phyloP scores from a whole-genome alignment of 2,113 vertebrate genomes.

The Tor tambroides region DNA sequence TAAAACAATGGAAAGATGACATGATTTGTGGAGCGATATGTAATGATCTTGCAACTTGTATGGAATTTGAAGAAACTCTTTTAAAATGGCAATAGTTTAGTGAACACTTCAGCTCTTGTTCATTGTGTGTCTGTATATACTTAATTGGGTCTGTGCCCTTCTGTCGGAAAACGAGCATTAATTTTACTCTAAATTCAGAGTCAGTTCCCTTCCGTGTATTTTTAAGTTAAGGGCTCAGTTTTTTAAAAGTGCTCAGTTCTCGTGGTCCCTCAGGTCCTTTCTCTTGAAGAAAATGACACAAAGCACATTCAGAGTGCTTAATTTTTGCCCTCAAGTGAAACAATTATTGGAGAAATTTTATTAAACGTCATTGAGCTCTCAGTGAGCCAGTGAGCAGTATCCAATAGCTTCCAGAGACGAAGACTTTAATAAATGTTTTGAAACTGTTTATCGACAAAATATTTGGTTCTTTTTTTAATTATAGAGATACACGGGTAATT shows the following conservation, averaged over 20 bases:
- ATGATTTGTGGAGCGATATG: constrained; percentile 26
- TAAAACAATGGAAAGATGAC: constrained; percentile 16
- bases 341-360: constrained; percentile 11
- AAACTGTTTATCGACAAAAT: background rate
- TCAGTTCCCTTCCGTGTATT: background rate
- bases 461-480: too few relatives aligned
- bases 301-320: constrained; percentile 12
- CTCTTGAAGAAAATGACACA: constrained; percentile 34
- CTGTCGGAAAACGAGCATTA: background rate
- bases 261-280: background rate
- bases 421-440: background rate
- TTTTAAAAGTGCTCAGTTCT: constrained; percentile 12
- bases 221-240: constrained; percentile 17
- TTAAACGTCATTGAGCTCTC: constrained; percentile 24
- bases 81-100: background rate
- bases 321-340: constrained; percentile 33
- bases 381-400: constrained; percentile 8
- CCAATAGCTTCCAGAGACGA: background rate
- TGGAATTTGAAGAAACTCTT: background rate
- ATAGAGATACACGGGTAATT: too few relatives aligned
- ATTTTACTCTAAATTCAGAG: constrained; percentile 13
- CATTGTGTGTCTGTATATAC: background rate
- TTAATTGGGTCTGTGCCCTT: background rate
- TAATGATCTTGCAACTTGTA: constrained; percentile 12
- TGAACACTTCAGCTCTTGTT: background rate